Evolutionary conservation across 2,113 vertebrate genomes (phyloP).

Genomic region (Neogale vison): DNA sequence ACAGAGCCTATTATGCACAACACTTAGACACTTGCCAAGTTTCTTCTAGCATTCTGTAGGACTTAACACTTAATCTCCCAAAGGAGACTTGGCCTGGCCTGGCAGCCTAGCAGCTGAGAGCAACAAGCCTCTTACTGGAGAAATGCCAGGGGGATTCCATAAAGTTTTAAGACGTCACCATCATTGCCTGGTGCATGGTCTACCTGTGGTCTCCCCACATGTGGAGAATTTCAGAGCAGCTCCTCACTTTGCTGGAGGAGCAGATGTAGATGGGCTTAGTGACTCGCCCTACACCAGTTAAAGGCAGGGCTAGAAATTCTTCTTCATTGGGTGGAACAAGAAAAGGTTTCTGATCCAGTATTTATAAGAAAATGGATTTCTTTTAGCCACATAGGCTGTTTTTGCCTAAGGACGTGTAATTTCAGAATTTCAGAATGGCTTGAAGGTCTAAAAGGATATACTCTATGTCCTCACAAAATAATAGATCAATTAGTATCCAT

Average conservation of each 20-base stretch:
- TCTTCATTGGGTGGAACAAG: neutral
- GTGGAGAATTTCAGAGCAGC: neutral
- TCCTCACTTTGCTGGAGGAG: neutral
- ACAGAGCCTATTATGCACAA: neutral
- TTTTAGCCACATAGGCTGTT: neutral
- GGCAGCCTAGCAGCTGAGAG: neutral
- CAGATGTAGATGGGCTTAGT: neutral
- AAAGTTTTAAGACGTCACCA: neutral
- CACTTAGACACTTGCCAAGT: neutral
- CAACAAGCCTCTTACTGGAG: neutral
- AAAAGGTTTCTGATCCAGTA: neutral
- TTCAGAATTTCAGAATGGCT: slow-evolving; percentile 22
- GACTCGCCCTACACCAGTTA: neutral
- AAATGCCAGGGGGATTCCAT: neutral
- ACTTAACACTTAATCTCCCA: neutral
- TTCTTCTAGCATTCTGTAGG: neutral
- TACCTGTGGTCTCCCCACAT: neutral
- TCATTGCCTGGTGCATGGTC: neutral
- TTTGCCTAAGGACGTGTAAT: neutral
- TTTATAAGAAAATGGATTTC: neutral
- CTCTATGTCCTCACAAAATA: neutral
- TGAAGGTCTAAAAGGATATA: neutral
- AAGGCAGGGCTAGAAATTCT: neutral
- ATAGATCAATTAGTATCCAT: neutral
- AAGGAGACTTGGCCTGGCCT: neutral